Conservation (phyloP, 2,888 invertebrate genomes). For the Apomyelois bistriatella region DNA sequence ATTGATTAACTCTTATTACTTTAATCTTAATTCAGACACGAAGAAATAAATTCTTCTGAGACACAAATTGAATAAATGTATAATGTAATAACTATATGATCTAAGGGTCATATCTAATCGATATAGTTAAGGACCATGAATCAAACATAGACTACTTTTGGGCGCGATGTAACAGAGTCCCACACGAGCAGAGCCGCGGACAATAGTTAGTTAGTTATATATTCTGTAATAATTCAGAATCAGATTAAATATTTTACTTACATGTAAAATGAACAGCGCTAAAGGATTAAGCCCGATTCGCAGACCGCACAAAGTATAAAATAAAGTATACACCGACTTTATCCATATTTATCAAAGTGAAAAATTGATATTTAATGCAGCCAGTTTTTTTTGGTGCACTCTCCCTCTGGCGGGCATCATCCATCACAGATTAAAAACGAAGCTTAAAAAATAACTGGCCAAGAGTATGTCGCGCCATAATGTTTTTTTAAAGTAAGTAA, state of each 20-base stretch:
- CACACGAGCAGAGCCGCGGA: too few species aligned
- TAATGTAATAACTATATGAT: too few species aligned
- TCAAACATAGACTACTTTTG: too few species aligned
- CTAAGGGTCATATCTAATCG: too few species aligned
- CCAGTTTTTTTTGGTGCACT: conserved; percentile 45
- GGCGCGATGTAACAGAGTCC: too few species aligned
- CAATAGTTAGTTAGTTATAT: too few species aligned
- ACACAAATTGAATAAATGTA: too few species aligned
- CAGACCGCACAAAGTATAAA: neutral
- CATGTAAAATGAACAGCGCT: neutral
- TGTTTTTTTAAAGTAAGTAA: too few species aligned
- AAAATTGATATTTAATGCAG: conserved; percentile 63
- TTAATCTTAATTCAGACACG: too few species aligned
- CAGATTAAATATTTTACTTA: neutral
- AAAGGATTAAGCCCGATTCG: conserved; percentile 1
- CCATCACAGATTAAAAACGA: conserved; percentile 49
- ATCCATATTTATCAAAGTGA: conserved; percentile 55
- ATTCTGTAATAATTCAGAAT: neutral
- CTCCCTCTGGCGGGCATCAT: conserved; percentile 44
- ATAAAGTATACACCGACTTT: conserved; percentile 18
- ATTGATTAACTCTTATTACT: too few species aligned
- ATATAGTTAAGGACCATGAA: too few species aligned
- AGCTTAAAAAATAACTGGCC: conserved; percentile 34
- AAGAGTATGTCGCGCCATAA: neutral
- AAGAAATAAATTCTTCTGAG: too few species aligned